phyloP scores from a whole-genome alignment of 2,888 invertebrate species.

The Cartodere bifasciata region DNA sequence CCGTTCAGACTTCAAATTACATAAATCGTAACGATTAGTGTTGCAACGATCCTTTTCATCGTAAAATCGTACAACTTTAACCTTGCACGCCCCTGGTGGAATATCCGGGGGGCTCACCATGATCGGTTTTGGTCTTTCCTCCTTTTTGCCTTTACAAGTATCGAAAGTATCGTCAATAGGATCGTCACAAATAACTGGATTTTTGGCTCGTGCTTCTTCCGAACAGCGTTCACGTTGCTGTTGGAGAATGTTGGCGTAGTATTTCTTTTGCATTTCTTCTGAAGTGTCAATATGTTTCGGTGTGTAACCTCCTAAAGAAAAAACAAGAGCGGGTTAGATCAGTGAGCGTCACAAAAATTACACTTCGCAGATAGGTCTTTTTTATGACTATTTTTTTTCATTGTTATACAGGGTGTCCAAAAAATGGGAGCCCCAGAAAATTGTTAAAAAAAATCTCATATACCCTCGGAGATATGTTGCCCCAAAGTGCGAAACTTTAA shows the following conservation, averaged over 20 bases:
- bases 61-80: constrained; percentile 27
- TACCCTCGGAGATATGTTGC: too few relatives aligned
- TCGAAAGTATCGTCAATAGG: too few relatives aligned
- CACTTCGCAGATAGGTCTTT: too few relatives aligned
- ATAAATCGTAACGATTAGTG: constrained; percentile 26
- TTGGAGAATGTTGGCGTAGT: constrained; percentile 28
- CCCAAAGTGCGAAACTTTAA: too few relatives aligned
- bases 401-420: too few relatives aligned
- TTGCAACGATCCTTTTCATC: constrained; percentile 25
- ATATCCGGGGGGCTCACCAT: constrained; percentile 27
- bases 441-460: too few relatives aligned
- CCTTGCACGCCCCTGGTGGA: constrained; percentile 25
- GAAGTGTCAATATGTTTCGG: constrained; percentile 32
- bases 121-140: constrained; percentile 19
- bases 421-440: too few relatives aligned
- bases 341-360: too few relatives aligned
- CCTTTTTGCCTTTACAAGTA: background rate
- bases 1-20: constrained; percentile 26
- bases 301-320: constrained; percentile 18
- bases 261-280: constrained; percentile 30
- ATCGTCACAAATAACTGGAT: too few relatives aligned
- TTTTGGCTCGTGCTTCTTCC: constrained; percentile 20
- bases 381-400: too few relatives aligned
- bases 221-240: constrained; percentile 28
- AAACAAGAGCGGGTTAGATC: too few relatives aligned